A percentile compares a stretch with the other conserved stretches of the same genome.
Evolutionary conservation across 2,797 vertebrate species (phyloP).

Genomic region (Sarcoramphus papa): DNA sequence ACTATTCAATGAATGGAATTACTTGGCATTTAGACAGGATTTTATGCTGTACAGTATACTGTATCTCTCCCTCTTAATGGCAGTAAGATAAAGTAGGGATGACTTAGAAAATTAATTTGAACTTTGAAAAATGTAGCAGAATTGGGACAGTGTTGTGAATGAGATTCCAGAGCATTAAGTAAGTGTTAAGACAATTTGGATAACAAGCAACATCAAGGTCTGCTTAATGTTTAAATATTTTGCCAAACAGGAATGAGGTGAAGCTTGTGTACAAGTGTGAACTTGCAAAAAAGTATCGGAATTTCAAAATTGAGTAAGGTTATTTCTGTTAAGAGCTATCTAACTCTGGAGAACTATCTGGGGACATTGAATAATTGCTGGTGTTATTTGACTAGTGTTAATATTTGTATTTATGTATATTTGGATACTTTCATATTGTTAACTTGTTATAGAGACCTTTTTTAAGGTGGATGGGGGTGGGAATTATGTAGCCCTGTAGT

Average conservation of each 20-base stretch:
- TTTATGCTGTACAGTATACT: background rate
- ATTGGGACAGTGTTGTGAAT: background rate
- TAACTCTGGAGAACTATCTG: background rate
- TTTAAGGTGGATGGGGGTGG: too few species aligned
- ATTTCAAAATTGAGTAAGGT: background rate
- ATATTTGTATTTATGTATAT: background rate
- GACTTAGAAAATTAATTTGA: background rate
- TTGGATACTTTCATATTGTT: background rate
- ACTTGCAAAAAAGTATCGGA: background rate
- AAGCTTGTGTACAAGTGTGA: background rate
- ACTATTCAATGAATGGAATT: background rate
- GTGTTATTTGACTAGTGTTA: background rate
- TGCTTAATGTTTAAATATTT: background rate
- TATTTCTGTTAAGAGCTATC: background rate
- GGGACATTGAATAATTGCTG: background rate
- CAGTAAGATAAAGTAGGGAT: background rate
- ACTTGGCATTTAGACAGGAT: background rate
- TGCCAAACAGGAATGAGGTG: background rate
- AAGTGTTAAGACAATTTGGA: background rate
- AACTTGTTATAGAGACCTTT: background rate
- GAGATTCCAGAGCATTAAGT: background rate
- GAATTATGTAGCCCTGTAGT: background rate
- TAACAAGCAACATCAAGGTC: background rate
- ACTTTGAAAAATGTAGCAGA: background rate
- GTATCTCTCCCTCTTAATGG: background rate